Evolutionary conservation across 92 coral and sea anemone genomes (phyloP), one percentile per base, ranked within the genome.

Genomic region (Phymanthus crucifer): DNA sequence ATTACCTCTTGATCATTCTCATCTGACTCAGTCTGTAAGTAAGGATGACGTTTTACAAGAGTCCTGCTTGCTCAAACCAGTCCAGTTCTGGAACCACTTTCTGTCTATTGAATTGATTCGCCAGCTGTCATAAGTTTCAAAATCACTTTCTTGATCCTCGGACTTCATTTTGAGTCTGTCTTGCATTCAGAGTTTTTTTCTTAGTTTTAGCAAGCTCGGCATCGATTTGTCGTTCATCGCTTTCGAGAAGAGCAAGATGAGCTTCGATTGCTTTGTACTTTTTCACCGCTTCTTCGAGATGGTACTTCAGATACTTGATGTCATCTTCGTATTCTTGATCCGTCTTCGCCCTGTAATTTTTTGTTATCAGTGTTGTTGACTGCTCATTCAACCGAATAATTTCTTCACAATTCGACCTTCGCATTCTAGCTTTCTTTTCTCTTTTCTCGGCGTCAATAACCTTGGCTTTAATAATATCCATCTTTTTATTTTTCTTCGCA

Each of bases 111-210:
- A 48, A 0, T 50, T 23, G 13, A 14, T 52, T 57, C 31, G 21
- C 32, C 17, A 18, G 48, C 34, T 61, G 16, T 61, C 32, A 32
- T 17, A 6, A 33, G 2, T 5, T 38, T 38, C 43, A 10, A 43
- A n/a, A 34, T 40, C 66, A 87, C 45, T 83, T 73, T 50, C 89
- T 76, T 4, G 92, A 50, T 8, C 92, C 92, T 56, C n/a, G 65
- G 11, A 85, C 79, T 61, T 89, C 92, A 72, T 85, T 79, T 36
- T 57, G 56, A 2, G 92, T 72, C 38, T 89, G 92, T 50, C 29
- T 73, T 4, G 86, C 54, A 40, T 82, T 82, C 27, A 70, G 35
- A 26, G 46, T 80, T 21, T 87, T 76, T 43, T 78, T 89, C 83
- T 85, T 85, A 0, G 56, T 35, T 12, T 77, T 14, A 3, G 81